phyloP scores from a whole-genome alignment of 2,888 invertebrate species.

The Synanthedon andrenaeformis region DNA sequence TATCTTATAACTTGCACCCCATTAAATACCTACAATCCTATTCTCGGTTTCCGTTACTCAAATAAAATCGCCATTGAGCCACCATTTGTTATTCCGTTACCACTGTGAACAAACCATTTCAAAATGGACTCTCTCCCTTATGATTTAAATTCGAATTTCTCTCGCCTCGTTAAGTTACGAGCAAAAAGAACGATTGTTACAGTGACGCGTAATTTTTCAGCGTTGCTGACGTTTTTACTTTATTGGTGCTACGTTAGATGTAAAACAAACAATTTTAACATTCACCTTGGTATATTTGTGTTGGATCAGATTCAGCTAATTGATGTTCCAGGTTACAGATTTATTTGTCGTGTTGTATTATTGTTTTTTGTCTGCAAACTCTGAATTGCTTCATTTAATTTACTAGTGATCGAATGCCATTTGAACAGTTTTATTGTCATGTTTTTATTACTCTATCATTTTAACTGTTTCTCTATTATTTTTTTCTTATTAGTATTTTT shows the following conservation, averaged over 20 bases:
- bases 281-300: neutral
- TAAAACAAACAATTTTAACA: neutral
- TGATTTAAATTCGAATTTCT: conserved; percentile 39
- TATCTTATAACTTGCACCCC: neutral
- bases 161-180: conserved; percentile 13
- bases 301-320: neutral
- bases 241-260: neutral
- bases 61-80: conserved; percentile 12
- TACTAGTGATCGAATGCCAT: too few species aligned
- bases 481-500: too few species aligned
- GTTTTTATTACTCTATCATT: too few species aligned
- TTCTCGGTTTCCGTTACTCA: conserved; percentile 1
- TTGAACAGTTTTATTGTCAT: too few species aligned
- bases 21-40: neutral
- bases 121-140: conserved; percentile 29
- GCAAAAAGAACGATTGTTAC: conserved; percentile 17
- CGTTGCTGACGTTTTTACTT: conserved; percentile 7
- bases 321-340: neutral
- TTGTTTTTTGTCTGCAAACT: neutral
- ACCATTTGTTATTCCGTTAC: conserved; percentile 40
- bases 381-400: too few species aligned
- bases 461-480: too few species aligned
- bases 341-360: neutral
- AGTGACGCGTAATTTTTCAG: conserved; percentile 27
- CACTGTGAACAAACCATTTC: conserved; percentile 12